A percentile compares a stretch with the other conserved stretches of the same genome.
Evolutionary conservation across 1,140 invertebrate species (phyloP).

Genomic region (Papilio polyxenes): DNA sequence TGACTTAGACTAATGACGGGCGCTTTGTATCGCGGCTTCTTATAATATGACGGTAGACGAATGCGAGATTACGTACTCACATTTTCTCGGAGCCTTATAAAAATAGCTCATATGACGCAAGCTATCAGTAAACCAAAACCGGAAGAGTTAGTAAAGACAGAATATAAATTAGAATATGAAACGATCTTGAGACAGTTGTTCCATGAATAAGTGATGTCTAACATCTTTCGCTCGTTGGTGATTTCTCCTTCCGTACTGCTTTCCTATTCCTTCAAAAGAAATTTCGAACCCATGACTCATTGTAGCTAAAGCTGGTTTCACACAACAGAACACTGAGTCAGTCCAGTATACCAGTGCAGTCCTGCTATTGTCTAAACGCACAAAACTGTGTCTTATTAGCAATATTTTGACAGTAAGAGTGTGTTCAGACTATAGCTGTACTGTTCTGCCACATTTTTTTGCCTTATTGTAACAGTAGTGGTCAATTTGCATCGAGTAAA

Average conservation of each 20-base stretch:
- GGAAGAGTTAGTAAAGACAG: background rate
- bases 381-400: background rate
- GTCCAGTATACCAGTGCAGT: no score
- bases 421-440: no score
- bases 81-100: conserved; percentile 31
- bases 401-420: background rate
- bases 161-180: background rate
- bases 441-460: no score
- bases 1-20: conserved; percentile 46
- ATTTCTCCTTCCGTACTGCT: no score
- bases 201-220: background rate
- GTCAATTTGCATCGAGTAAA: background rate
- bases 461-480: background rate
- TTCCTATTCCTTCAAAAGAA: no score
- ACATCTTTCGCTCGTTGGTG: no score
- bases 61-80: conserved; percentile 51
- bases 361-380: no score
- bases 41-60: conserved; percentile 56
- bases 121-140: conserved; percentile 11
- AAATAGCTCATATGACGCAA: background rate
- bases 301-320: no score
- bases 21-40: conserved; percentile 51
- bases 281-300: no score
- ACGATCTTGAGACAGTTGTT: background rate
- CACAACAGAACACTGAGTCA: no score